A percentile compares a stretch with the other conserved stretches of the same genome.
Evolutionary conservation across 2,113 vertebrate species (phyloP).

Genomic region (Nibea albiflora): DNA sequence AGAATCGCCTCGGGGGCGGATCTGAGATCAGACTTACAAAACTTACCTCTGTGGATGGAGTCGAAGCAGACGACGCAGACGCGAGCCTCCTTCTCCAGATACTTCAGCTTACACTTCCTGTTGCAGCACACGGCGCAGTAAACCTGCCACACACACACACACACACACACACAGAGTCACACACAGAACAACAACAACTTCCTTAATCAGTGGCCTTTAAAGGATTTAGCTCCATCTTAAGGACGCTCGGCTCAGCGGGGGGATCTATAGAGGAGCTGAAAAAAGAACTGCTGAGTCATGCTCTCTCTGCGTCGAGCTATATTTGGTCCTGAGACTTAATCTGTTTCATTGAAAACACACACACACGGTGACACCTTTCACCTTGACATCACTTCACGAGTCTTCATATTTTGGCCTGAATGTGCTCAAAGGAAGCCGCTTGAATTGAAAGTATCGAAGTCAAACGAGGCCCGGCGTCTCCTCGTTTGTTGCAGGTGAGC

Average conservation of each 20-base stretch:
- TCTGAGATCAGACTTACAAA: not conserved
- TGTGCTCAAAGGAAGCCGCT: not conserved
- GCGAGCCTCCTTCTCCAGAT: slow-evolving; percentile 96
- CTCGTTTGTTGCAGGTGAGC: no score
- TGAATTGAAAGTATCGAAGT: no score
- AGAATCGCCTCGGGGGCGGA: not conserved
- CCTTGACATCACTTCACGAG: not conserved
- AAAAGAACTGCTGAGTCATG: slow-evolving; percentile 76
- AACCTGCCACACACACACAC: slow-evolving; percentile 82
- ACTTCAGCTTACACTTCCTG: slow-evolving; percentile 92
- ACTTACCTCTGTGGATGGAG: slow-evolving; percentile 92
- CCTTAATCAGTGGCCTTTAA: slow-evolving; percentile 53
- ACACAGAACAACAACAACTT: slow-evolving; percentile 25
- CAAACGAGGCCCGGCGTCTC: no score
- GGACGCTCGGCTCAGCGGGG: slow-evolving; percentile 37
- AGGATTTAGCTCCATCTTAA: slow-evolving; percentile 50
- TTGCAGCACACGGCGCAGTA: slow-evolving; percentile 95
- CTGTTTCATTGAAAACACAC: slow-evolving; percentile 13
- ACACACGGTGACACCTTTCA: not conserved
- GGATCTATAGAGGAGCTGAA: slow-evolving; percentile 52
- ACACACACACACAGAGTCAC: not conserved
- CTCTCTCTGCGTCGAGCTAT: slow-evolving; percentile 48
- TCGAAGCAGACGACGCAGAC: slow-evolving; percentile 93
- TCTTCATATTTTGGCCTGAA: not conserved
- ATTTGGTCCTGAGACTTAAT: slow-evolving; percentile 57